Percentiles rank a stretch among this genome's conserved stretches.
phyloP scores from a whole-genome alignment of 2,888 invertebrate genomes.

The Coenonympha glycerion region DNA sequence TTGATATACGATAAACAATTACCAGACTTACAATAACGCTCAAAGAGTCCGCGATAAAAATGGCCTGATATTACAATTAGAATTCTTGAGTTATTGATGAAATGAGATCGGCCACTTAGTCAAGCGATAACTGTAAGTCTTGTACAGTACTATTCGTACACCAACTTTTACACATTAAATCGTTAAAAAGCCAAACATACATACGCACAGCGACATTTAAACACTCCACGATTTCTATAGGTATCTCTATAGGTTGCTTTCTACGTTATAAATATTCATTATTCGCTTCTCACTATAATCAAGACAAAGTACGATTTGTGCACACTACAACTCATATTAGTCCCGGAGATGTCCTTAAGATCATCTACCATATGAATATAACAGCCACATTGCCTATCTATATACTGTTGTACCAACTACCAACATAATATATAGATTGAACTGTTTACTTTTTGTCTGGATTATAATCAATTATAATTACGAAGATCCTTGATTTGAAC shows the following conservation, averaged over 20 bases:
- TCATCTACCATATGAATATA: neutral
- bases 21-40: too few relatives aligned
- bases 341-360: slow-evolving; percentile 4
- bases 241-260: slow-evolving; percentile 65
- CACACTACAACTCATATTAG: slow-evolving; percentile 61
- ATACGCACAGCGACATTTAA: slow-evolving; percentile 62
- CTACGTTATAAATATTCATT: slow-evolving; percentile 55
- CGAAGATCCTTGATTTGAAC: neutral
- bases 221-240: slow-evolving; percentile 64
- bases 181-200: slow-evolving; percentile 66
- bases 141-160: too few relatives aligned
- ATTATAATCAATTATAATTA: neutral
- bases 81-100: too few relatives aligned
- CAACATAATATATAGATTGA: too few relatives aligned
- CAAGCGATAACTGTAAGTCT: too few relatives aligned
- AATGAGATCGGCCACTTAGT: too few relatives aligned
- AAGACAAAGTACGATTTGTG: slow-evolving; percentile 66
- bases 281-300: slow-evolving; percentile 51
- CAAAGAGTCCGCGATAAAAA: too few relatives aligned
- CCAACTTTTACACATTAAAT: too few relatives aligned
- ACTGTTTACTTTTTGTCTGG: neutral
- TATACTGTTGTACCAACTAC: too few relatives aligned
- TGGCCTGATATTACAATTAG: too few relatives aligned
- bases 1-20: too few relatives aligned
- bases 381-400: too few relatives aligned